Evolutionary conservation across 2,888 invertebrate genomes (phyloP).

Genomic region (Drosophila ezoana): DNA sequence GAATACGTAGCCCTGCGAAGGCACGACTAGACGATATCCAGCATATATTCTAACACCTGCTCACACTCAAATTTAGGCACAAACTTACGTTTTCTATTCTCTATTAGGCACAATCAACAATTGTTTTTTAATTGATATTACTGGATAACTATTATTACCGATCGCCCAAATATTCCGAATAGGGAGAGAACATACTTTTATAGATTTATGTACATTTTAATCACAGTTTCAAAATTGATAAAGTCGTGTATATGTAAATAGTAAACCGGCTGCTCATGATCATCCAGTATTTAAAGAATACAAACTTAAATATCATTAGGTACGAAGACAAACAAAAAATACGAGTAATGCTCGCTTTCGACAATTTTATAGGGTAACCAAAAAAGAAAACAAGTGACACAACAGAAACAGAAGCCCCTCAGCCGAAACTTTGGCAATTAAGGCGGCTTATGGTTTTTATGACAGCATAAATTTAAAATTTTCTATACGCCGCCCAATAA

Average conservation of each 20-base stretch:
- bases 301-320: not conserved
- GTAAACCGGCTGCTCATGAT: too few relatives aligned
- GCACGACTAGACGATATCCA: not conserved
- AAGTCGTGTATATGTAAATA: too few relatives aligned
- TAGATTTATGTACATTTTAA: too few relatives aligned
- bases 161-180: too few relatives aligned
- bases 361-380: conserved; percentile 1
- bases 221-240: too few relatives aligned
- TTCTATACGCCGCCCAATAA: conserved; percentile 68
- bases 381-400: conserved; percentile 28
- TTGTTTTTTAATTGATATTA: too few relatives aligned
- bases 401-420: conserved; percentile 27
- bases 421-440: conserved; percentile 77
- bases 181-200: too few relatives aligned
- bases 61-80: not conserved
- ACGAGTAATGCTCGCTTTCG: not conserved
- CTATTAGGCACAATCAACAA: too few relatives aligned
- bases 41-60: not conserved
- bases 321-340: not conserved
- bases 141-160: too few relatives aligned
- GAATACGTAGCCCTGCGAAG: not conserved
- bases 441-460: conserved; percentile 79
- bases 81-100: too few relatives aligned
- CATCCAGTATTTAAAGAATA: too few relatives aligned
- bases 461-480: conserved; percentile 77